These are phyloP conservation scores for Larimichthys crocea DNA, from an alignment of 2,113 vertebrate genomes.

Conservation along the genomic window DNA sequence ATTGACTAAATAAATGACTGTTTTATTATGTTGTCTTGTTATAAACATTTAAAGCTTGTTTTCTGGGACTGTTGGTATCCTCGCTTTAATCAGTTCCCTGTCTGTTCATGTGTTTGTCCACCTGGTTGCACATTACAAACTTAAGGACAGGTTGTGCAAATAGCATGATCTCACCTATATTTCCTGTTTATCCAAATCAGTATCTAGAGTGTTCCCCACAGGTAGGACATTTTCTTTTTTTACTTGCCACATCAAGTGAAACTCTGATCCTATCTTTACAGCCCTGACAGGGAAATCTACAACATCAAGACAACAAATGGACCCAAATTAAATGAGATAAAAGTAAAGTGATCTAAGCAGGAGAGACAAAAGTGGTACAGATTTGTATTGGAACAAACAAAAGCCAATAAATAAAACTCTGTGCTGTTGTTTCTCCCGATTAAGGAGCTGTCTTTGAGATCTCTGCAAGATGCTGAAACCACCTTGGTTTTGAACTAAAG, in stretches of 20 bases:
- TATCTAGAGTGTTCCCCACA: slow-evolving; percentile 1
- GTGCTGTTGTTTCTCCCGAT: slow-evolving; percentile 36
- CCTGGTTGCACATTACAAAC: background rate
- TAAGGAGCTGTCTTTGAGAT: slow-evolving; percentile 14
- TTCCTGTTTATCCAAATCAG: background rate
- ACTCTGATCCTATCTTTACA: background rate
- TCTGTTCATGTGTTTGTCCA: background rate
- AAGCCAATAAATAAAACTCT: background rate
- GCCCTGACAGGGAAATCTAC: background rate
- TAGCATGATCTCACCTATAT: background rate
- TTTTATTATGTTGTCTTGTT: slow-evolving; percentile 14
- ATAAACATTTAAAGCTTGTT: slow-evolving; percentile 9
- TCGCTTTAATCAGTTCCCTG: slow-evolving; percentile 1
- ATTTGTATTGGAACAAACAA: slow-evolving; percentile 23
- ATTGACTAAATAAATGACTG: background rate
- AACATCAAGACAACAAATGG: slow-evolving; percentile 2
- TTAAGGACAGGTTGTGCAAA: slow-evolving; percentile 5
- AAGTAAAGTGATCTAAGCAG: slow-evolving; percentile 23
- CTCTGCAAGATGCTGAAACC: background rate
- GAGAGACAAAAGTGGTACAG: background rate
- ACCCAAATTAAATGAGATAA: slow-evolving; percentile 33
- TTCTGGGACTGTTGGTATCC: background rate
- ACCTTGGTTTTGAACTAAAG: background rate
- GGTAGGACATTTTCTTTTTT: background rate
- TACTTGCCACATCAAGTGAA: background rate